Evolutionary conservation across 2,888 invertebrate genomes (phyloP), one percentile per base, ranked within the genome.

Genomic region (Dynastes maya): DNA sequence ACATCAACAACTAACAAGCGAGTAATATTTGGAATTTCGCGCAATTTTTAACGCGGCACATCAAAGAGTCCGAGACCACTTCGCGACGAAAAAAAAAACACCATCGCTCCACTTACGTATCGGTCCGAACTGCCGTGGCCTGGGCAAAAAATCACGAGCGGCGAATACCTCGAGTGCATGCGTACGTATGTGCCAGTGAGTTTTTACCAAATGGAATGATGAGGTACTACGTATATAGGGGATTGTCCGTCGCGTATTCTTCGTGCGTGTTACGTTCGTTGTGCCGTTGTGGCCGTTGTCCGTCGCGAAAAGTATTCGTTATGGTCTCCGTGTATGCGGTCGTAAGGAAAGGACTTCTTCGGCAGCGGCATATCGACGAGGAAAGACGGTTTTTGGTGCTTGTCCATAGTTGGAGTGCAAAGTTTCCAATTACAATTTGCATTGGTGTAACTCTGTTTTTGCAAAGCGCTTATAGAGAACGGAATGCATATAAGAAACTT

Each of bases 11-110:
- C 87, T 89, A 89, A 89, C 88, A 87, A 89, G 88, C 87, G 87
- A 85, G 85, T 87, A 88, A 88, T 89, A 89, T 89, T 89, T 89
- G 88, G 88, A 89, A 89, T 89, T 88, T 89, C 88, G 88, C 87
- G 85, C 88, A 86, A 89, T 89, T 89, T 89, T 89, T 89, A 88
- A 87, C 86, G 88, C 88, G 88, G 88, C 84, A 71, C 70, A 85
- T 88, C 88, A 89, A 89, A 88, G 88, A 82, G 81, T 80, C 64
- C 78, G 78, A 61, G 64, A 51, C 71, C 22, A 71, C 37, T 40
- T 65, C 27, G 65, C 51, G 64, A 75, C 64, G 49, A 85, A 87
- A 87, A 87, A 86, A 40, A 65, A 64, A 37, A 65, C 29, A 16
- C 65, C 67, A 85, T 86, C 87, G 88, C 88, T 88, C 88, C 85